These are phyloP conservation scores for Elegia similella DNA, from an alignment of 2,888 invertebrate species.

Conservation along the genomic window DNA sequence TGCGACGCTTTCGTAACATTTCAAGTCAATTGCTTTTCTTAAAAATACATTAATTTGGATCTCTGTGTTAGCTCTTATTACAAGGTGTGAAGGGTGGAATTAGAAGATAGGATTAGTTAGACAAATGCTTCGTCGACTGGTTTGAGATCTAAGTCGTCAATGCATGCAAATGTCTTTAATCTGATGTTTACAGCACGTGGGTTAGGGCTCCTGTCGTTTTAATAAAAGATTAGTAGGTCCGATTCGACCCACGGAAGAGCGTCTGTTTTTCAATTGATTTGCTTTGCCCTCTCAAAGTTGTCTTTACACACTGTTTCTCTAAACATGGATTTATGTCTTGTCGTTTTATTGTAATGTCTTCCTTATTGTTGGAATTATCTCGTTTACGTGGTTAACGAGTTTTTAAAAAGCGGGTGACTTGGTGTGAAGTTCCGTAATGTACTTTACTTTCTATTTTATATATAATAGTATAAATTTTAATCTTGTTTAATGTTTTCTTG, in stretches of 20 bases:
- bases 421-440: background rate
- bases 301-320: background rate
- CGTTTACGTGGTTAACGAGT: background rate
- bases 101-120: conserved; percentile 24
- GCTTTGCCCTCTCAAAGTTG: conserved; percentile 15
- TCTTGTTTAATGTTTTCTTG: too few relatives aligned
- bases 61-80: conserved; percentile 19
- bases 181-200: conserved; percentile 67
- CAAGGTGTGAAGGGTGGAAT: conserved; percentile 27
- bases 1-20: conserved; percentile 45
- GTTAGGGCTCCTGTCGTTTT: conserved; percentile 64
- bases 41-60: conserved; percentile 8
- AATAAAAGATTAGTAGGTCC: conserved; percentile 63
- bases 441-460: background rate
- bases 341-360: background rate
- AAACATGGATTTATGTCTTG: background rate
- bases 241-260: conserved; percentile 70
- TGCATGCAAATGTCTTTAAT: conserved; percentile 71
- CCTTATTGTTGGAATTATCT: background rate
- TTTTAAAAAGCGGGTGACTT: background rate
- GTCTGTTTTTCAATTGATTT: conserved; percentile 54
- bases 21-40: conserved; percentile 26
- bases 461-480: background rate
- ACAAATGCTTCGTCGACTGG: conserved; percentile 37
- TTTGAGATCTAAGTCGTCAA: conserved; percentile 65